Conservation (phyloP, 2,888 invertebrate genomes). For the Liposcelis brunnea region DNA sequence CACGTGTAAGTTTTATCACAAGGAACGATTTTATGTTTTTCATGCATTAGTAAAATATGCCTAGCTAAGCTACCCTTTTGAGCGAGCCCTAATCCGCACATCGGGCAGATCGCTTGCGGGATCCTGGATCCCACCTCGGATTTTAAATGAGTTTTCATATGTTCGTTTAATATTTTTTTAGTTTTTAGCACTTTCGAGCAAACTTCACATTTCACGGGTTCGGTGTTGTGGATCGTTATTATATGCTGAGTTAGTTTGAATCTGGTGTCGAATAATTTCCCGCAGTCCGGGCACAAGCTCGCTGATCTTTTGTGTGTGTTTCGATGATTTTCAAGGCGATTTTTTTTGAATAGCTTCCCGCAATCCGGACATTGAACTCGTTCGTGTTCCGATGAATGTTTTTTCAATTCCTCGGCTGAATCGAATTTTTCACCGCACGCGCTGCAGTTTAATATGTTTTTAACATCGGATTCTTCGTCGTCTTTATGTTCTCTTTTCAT, state of each 20-base stretch:
- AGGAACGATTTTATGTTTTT: not conserved
- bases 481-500: not conserved
- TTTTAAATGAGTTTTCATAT: constrained; percentile 6
- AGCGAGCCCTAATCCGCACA: not conserved
- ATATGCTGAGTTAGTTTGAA: not conserved
- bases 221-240: not conserved
- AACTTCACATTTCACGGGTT: constrained; percentile 3
- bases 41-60: constrained; percentile 6
- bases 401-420: not conserved
- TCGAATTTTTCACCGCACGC: not conserved
- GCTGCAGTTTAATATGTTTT: not conserved
- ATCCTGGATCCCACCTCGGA: not conserved
- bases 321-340: constrained; percentile 1
- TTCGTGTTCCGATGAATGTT: not conserved
- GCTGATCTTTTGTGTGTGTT: not conserved
- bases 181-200: constrained; percentile 7
- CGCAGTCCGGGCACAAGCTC: constrained; percentile 1
- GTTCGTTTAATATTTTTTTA: constrained; percentile 4
- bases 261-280: constrained; percentile 1
- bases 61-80: constrained; percentile 5
- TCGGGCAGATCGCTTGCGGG: not conserved
- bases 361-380: constrained; percentile 1
- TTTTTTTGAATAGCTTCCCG: not conserved
- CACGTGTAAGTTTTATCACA: not conserved
- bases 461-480: not conserved